Percentiles rank a stretch among this genome's conserved stretches.
Conservation (phyloP, 2,888 invertebrate species). For the Candidula unifasciata region DNA sequence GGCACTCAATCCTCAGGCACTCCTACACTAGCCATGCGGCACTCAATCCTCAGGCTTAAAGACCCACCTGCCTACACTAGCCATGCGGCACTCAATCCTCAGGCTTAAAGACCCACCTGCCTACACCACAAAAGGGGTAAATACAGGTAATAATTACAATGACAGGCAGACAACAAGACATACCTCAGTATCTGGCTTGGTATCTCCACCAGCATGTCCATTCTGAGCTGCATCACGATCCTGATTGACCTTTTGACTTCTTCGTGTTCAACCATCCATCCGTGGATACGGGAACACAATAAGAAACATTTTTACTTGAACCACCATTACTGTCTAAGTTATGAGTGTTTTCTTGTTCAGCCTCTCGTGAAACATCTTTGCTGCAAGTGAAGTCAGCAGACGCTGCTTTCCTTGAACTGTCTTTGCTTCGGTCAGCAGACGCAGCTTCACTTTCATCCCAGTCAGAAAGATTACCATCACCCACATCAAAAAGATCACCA, state of each 20-base stretch:
- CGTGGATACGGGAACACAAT: not conserved
- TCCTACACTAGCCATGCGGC: no score
- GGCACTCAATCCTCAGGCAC: no score
- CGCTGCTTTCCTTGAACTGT: not conserved
- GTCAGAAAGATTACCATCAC: no score
- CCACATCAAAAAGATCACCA: not conserved
- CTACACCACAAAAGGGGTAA: no score
- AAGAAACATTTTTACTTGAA: no score
- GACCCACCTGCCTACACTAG: no score
- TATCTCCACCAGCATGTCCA: slow-evolving; percentile 10
- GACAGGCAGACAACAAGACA: not conserved
- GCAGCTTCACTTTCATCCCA: not conserved
- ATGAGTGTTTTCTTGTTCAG: not conserved
- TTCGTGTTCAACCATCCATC: slow-evolving; percentile 22
- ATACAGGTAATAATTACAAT: no score
- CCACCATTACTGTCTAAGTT: not conserved
- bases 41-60: no score
- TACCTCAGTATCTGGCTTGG: slow-evolving; percentile 38
- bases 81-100: no score
- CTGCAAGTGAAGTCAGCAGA: not conserved
- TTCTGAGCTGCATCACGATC: not conserved
- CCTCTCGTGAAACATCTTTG: not conserved
- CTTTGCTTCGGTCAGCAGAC: not conserved
- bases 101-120: no score
- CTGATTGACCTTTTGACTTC: not conserved